These are phyloP conservation scores for Pelmatolapia mariae DNA, from an alignment of 2,113 vertebrate genomes.

Conservation along the genomic window DNA sequence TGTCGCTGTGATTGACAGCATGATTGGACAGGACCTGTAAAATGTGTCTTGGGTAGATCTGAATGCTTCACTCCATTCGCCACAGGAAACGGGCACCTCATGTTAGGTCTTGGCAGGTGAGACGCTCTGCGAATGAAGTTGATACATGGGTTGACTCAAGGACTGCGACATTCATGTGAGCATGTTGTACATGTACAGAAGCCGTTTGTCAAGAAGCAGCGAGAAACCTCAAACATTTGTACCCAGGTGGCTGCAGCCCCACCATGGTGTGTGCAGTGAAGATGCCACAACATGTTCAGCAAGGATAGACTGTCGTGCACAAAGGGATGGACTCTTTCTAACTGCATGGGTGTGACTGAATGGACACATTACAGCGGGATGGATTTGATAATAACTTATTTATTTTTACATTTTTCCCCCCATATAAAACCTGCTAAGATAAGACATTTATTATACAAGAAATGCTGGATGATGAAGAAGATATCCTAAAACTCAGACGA, in stretches of 20 bases:
- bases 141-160: neutral
- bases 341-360: neutral
- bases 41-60: neutral
- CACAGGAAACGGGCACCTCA: neutral
- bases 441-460: neutral
- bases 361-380: neutral
- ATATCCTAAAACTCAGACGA: neutral
- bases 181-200: neutral
- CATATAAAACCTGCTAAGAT: neutral
- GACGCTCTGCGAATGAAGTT: neutral
- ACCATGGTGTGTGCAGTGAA: neutral
- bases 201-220: neutral
- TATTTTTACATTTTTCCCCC: neutral
- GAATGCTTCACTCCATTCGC: neutral
- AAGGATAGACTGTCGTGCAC: neutral
- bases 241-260: neutral
- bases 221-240: neutral
- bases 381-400: neutral
- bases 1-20: neutral
- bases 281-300: neutral
- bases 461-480: conserved; percentile 8
- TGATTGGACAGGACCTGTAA: neutral
- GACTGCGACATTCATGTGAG: neutral
- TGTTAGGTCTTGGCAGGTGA: neutral
- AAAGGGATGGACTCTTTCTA: neutral